These are phyloP conservation scores for Myanophis thanlyinensis DNA, from an alignment of 2,113 vertebrate species.

Conservation along the genomic window DNA sequence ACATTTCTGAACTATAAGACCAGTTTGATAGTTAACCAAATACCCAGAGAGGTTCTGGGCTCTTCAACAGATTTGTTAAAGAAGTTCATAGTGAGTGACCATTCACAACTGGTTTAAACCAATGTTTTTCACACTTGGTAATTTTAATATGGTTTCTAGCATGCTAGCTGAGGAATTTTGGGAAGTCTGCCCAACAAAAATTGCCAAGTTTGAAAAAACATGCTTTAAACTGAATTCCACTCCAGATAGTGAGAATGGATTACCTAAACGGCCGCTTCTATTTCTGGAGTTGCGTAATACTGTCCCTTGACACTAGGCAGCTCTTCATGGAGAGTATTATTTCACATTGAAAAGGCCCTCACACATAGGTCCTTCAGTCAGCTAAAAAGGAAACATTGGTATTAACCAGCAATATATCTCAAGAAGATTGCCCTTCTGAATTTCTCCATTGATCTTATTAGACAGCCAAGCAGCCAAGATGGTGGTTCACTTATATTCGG, in stretches of 20 bases:
- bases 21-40: neutral
- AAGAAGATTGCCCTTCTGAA: neutral
- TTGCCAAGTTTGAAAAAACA: neutral
- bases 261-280: neutral
- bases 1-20: neutral
- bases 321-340: neutral
- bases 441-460: neutral
- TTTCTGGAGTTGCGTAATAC: neutral
- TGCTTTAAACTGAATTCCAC: neutral
- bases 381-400: neutral
- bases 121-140: neutral
- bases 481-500: conserved; percentile 57
- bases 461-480: conserved; percentile 20
- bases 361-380: neutral
- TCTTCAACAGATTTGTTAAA: neutral
- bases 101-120: neutral
- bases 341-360: neutral
- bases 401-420: neutral
- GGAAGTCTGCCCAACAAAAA: neutral
- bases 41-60: neutral
- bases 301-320: neutral
- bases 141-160: neutral
- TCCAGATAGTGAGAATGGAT: neutral
- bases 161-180: neutral
- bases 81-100: neutral